phyloP scores from a whole-genome alignment of 2,113 vertebrate genomes.

The Dryoscopus gambensis region DNA sequence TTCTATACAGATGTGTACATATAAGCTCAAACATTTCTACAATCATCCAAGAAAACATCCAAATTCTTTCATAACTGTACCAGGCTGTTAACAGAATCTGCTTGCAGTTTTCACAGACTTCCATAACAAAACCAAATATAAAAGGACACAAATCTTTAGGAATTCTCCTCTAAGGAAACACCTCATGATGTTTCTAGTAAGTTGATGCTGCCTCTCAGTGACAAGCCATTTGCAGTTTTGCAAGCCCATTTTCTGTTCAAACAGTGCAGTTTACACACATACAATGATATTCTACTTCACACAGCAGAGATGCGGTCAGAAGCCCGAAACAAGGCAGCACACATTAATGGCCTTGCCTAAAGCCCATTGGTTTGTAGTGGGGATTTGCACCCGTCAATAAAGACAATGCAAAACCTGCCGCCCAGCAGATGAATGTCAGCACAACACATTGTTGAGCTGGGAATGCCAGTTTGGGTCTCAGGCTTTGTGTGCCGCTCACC shows the following conservation, averaged over 20 bases:
- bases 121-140: neutral
- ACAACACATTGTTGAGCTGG: neutral
- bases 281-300: slow-evolving; percentile 24
- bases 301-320: slow-evolving; percentile 21
- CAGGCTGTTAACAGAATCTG: neutral
- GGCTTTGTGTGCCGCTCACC: neutral
- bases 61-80: neutral
- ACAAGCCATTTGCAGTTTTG: neutral
- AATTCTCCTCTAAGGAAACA: neutral
- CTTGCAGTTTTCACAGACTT: neutral
- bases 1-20: neutral
- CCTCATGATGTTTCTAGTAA: slow-evolving; percentile 28
- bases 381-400: slow-evolving; percentile 13
- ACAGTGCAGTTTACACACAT: neutral
- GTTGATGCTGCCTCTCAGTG: neutral
- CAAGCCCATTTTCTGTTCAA: slow-evolving; percentile 32
- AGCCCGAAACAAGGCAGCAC: neutral
- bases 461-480: neutral
- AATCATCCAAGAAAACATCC: neutral
- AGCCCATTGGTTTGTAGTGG: neutral
- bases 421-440: slow-evolving; percentile 30
- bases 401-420: slow-evolving; percentile 25
- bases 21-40: neutral
- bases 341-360: slow-evolving; percentile 17
- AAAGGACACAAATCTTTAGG: neutral